Base-by-base conservation (phyloP, 2,113 vertebrate species). In the Pantherophis guttatus region DNA sequence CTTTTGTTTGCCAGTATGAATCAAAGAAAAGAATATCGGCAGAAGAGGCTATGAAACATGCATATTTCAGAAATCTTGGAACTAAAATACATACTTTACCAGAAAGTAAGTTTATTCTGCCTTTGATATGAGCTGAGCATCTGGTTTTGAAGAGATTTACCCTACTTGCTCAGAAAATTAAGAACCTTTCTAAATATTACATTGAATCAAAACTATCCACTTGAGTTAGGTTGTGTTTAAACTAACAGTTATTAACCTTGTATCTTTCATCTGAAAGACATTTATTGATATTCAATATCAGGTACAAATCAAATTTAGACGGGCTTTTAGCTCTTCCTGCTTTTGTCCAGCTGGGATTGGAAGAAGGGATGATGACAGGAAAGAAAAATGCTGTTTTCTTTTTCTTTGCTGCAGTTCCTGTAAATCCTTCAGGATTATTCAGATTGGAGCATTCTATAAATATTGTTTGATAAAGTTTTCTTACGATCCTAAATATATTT, bases 21-120 rank as follows among this genome's bases (percentile, higher is more conserved):
- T 99, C 99, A 44, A 99, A 99, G 98, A 99, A 98, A 97, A 99
- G 99, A 96, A 98, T 99, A 97, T 99, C 99, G 55, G 99, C 99
- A 87, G 99, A 99, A 48, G 99, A 99, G 90, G 98, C 99, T 15
- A 99, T 99, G 99, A 99, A 99, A 93, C 99, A 99, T 57, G 97
- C 98, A 0, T 99, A 99, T 97, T 99, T 99, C 97, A 98, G 98
- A 97, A 99, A 98, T 97, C 98, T 99, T 65, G 99, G 99, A 95
- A 98, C 98, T 96, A 98, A 98, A 95, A 97, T 99, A 94, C 98
- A 99, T 95, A 96, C 98, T 87, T 97, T 99, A 96, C 98, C 98
- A 87, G 99, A 99, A 98, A 99, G 99, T 99, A 98, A 98, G 99
- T 93, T 10, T 57, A 29, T 54, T 89, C 5, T 92, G 53, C 70